Percentiles rank a stretch among this genome's conserved stretches.
phyloP scores from a whole-genome alignment of 2,797 vertebrate genomes.

The Spinus pinus region DNA sequence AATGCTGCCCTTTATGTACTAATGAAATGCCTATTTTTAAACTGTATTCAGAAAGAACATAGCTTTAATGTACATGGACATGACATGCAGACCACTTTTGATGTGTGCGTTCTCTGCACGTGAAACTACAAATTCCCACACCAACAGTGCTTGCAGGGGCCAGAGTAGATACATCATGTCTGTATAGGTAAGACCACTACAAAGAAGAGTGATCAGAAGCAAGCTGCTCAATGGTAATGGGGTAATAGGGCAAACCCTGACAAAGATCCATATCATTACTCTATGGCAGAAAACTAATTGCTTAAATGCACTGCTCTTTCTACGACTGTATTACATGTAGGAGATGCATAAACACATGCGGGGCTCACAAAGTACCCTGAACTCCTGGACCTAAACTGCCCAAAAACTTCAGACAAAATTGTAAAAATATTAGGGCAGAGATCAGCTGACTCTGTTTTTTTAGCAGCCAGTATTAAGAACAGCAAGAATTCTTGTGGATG shows the following conservation, averaged over 20 bases:
- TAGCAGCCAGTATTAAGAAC: background rate
- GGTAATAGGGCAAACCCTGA: background rate
- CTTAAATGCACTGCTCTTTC: background rate
- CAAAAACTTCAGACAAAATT: background rate
- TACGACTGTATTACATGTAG: background rate
- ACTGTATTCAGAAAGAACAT: background rate
- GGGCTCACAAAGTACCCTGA: background rate
- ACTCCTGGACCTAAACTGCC: background rate
- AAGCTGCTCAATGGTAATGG: background rate
- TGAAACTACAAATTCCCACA: background rate
- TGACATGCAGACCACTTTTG: background rate
- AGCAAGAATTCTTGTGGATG: background rate
- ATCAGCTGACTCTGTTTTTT: background rate
- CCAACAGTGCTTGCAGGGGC: accelerated
- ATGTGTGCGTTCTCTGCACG: accelerated
- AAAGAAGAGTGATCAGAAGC: background rate
- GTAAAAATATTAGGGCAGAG: background rate
- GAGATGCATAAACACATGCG: background rate
- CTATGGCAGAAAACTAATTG: background rate
- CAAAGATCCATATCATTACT: background rate
- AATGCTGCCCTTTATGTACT: background rate
- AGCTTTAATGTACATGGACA: background rate
- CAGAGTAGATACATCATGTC: background rate
- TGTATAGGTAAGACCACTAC: background rate
- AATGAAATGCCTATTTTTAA: background rate